Evolutionary conservation across 2,888 invertebrate genomes (phyloP), one percentile per base, ranked within the genome.

Genomic region (Meiosimyza decipiens): DNA sequence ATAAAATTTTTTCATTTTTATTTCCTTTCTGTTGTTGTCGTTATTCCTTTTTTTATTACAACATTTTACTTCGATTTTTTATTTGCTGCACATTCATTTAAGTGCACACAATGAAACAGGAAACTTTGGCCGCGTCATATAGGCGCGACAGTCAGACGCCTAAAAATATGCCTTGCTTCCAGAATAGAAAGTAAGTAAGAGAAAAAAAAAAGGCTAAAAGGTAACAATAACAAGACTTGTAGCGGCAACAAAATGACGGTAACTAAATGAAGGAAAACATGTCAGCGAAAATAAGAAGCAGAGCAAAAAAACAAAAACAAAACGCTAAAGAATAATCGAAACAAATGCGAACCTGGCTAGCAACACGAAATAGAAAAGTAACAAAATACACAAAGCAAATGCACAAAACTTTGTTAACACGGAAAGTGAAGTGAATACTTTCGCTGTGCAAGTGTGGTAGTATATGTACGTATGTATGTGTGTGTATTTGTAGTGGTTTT

Each of bases 81-180:
- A 40, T 40, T 40, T 40, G 40, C 40, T 40, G 40, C 40, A 40
- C 40, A 40, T 40, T 40, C 40, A 40, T 6, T 40, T 40, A 9
- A 40, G 40, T 40, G 40, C 40, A 40, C 40, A 40, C 40, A 40
- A 9, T 40, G 40, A n/a, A 40, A 16, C 12, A 13, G n/a, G 47
- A 69, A 59, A 50, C 51, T 69, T 69, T 59, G 22, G 18, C 16
- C 7, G 68, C 79, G 79, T 78, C 79, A 75, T 71, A 74, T 76
- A 75, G 79, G 77, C 79, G 77, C 77, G 79, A 75, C 79, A 78
- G 13, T 22, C 51, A 71, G 78, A 75, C 78, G 78, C 78, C 78
- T 66, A 49, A 75, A 71, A 74, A 72, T 77, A 77, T 77, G 75
- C 76, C 76, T 74, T 73, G 67, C 22, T 40, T 40, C 9, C 9